These are phyloP conservation scores for Chrosomus eos DNA, from an alignment of 2,797 vertebrate genomes.

Conservation along the genomic window DNA sequence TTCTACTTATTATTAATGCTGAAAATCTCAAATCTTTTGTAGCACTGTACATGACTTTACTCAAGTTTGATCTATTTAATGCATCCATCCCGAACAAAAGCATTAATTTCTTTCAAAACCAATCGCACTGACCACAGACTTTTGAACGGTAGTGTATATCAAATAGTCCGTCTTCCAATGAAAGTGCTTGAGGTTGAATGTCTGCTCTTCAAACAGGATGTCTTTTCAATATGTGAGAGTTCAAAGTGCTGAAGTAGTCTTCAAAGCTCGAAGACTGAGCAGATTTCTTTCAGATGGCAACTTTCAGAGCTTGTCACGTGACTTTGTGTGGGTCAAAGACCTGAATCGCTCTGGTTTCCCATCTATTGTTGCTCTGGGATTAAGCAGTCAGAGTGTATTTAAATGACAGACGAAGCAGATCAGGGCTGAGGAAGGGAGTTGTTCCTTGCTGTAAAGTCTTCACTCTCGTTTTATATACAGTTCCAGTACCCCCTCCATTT, in stretches of 20 bases:
- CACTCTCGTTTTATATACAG: slow-evolving; percentile 35
- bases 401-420: slow-evolving; percentile 41
- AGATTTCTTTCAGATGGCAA: slow-evolving; percentile 52
- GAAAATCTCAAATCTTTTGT: background rate
- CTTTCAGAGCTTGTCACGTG: slow-evolving; percentile 44
- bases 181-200: slow-evolving; percentile 46
- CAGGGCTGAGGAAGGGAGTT: slow-evolving; percentile 24
- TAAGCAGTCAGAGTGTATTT: slow-evolving; percentile 38
- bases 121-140: background rate
- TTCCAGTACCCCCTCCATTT: slow-evolving; percentile 46
- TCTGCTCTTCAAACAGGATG: slow-evolving; percentile 57
- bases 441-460: slow-evolving; percentile 38
- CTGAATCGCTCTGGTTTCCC: slow-evolving; percentile 11
- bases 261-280: slow-evolving; percentile 53
- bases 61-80: background rate
- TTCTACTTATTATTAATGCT: background rate
- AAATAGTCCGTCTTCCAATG: slow-evolving; percentile 22
- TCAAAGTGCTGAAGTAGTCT: slow-evolving; percentile 56
- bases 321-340: slow-evolving; percentile 35
- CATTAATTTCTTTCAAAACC: background rate
- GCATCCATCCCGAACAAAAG: background rate
- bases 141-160: slow-evolving; percentile 21
- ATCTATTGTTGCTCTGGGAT: slow-evolving; percentile 38
- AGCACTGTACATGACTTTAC: background rate
- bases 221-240: slow-evolving; percentile 54